A percentile compares a stretch with the other conserved stretches of the same genome.
phyloP scores from a whole-genome alignment of 2,797 vertebrate genomes.

The Typhlichthys subterraneus region DNA sequence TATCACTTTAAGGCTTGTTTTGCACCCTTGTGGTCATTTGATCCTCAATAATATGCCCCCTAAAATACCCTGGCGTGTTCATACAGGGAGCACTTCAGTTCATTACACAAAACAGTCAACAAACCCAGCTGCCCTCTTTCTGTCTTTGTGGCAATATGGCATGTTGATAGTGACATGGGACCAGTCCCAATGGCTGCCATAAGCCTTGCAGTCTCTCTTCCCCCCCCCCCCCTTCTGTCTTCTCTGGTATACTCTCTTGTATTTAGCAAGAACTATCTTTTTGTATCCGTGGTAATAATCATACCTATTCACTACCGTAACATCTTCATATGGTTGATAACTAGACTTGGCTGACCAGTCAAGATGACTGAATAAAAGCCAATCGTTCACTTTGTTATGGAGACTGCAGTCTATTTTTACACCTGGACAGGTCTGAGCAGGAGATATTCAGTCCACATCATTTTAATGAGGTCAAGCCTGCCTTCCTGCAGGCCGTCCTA shows the following conservation, averaged over 20 bases:
- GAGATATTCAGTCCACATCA: neutral
- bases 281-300: too few relatives aligned
- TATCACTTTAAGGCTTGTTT: constrained; percentile 1
- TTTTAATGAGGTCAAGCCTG: constrained; percentile 5
- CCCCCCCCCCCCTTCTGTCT: neutral
- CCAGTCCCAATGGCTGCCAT: too few relatives aligned
- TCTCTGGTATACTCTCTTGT: neutral
- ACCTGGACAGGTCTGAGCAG: constrained; percentile 3
- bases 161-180: too few relatives aligned
- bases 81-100: neutral
- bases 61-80: constrained; percentile 1
- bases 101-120: neutral
- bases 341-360: neutral
- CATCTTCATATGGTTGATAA: neutral
- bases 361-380: neutral
- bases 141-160: too few relatives aligned
- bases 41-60: constrained; percentile 1
- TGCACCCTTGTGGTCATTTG: neutral
- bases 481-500: neutral
- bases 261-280: too few relatives aligned
- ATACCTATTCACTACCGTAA: too few relatives aligned
- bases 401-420: constrained; percentile 5
- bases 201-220: too few relatives aligned
- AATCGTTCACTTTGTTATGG: too few relatives aligned
- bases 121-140: constrained; percentile 2